These are phyloP conservation scores for Branchipolynoe longqiensis DNA, from an alignment of 2,888 invertebrate genomes.

Conservation along the genomic window DNA sequence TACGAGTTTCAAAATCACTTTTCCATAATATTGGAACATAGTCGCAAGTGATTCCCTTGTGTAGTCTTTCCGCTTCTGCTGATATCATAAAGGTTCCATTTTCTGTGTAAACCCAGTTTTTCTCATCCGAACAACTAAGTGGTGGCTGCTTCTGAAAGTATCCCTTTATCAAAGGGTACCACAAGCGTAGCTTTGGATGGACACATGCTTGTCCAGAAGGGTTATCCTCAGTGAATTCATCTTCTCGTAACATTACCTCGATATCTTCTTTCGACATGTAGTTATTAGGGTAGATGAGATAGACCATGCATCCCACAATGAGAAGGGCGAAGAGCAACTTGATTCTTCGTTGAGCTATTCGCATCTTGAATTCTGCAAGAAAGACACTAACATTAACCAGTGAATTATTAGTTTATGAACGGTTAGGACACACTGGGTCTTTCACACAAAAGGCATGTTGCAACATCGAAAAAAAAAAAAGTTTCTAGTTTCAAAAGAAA, in stretches of 20 bases:
- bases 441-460: too few species aligned
- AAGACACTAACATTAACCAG: too few species aligned
- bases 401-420: too few species aligned
- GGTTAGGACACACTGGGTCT: too few species aligned
- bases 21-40: neutral
- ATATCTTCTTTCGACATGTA: slow-evolving; percentile 13
- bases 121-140: slow-evolving; percentile 11
- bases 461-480: too few species aligned
- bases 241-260: neutral
- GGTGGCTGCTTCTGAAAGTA: too few species aligned
- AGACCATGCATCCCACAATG: too few species aligned
- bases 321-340: too few species aligned
- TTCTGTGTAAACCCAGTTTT: slow-evolving; percentile 9
- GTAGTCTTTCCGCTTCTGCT: neutral
- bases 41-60: neutral
- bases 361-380: too few species aligned
- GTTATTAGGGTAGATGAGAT: too few species aligned
- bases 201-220: slow-evolving; percentile 9
- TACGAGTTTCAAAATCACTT: neutral
- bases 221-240: neutral
- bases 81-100: slow-evolving; percentile 22
- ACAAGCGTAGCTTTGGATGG: slow-evolving; percentile 14
- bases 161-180: slow-evolving; percentile 12
- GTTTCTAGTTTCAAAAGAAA: too few species aligned
- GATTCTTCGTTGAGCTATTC: too few species aligned